Base-by-base conservation (phyloP, 2,797 vertebrate species). In the Prunella strophiata region DNA sequence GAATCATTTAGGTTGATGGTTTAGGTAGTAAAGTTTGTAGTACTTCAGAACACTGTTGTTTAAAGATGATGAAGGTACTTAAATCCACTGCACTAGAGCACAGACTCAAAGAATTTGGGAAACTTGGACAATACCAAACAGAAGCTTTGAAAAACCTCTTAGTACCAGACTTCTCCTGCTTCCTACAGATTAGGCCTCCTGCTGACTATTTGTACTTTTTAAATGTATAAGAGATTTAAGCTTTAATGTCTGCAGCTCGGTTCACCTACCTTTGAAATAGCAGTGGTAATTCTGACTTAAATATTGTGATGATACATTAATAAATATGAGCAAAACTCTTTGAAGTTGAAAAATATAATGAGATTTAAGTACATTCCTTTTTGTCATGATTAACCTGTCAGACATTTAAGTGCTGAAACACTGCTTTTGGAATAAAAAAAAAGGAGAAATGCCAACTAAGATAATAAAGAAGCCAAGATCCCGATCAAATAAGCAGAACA, bases 281-380 rank as follows among this genome's bases (percentile, higher is more conserved):
- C 76, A 45, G 32, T 67, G 67, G 58, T 93, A 94, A 94, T 94
- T 94, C 85, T 84, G 88, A 86, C 80, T 96, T 91, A 94, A 91
- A 84, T 93, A 88, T 95, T 95, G 63, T 93, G 90, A 85, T 52
- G 77, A 89, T 91, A 55, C 77, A 95, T 96, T 95, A 96, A 95
- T 96, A 95, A 91, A 94, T 96, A 96, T 91, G 92, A 96, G 87
- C 29, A 85, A 92, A 93, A 91, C 36, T 92, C 95, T 96, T 94
- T 96, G 94, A 96, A 95, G 94, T 87, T 94, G 18, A 89, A 93
- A 95, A 96, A 88, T 76, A 94, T 95, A 87, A 87, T 95, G 57
- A 94, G 90, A 61, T 89, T 94, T 95, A 94, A 85, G 94, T 82
- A 42, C 81, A 73, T 92, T 94, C 51, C 40, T 95, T 92, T 96